Base-by-base conservation (phyloP, 2,797 vertebrate genomes). In the Sebastes iracundus region DNA sequence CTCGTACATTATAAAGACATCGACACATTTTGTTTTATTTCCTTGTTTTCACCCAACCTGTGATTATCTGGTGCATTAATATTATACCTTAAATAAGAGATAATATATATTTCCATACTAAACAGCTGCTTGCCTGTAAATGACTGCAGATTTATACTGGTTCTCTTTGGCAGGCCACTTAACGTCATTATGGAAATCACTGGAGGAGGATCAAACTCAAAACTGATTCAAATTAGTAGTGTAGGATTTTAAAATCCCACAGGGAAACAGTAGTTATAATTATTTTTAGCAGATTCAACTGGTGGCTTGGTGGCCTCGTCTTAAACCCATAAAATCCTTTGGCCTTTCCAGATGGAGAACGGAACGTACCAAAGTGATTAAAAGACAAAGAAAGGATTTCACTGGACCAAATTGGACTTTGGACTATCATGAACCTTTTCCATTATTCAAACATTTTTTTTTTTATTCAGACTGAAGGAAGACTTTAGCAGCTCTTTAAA, bases 401-500 rank as follows among this genome's bases (percentile, higher is more conserved):
- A 12, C 56, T 22, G 2, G 33, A 71, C 30, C 27, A 72, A 83
- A 81, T n/a, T 78, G 63, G 81, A 84, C 38, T 53, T 81, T 71
- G 18, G 32, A 69, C 77, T 28, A 55, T 81, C 6, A 69, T 55
- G 14, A 71, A 74, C 66, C 28, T 86, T 76, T 27, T 88, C 60
- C 46, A 64, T 78, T 83, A 83, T 66, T 82, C 58, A 62, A 62
- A 69, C 53, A 53, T 46, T 46, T 49, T 49, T 49, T 49, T 27
- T 84, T 81, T 80, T 27, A 66, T 79, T 85, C 62, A 71, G 28
- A 71, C 68, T 72, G 35, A 77, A 77, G 25, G 12, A 70, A 80
- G 33, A 68, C 32, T 76, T 80, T 46, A 82, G 63, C 46, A 81
- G 78, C 70, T 84, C 79, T 90, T 81, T 87, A 66, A 88, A 79